Evolutionary conservation across 2,113 vertebrate species (phyloP).

Genomic region (Anoplopoma fimbria): DNA sequence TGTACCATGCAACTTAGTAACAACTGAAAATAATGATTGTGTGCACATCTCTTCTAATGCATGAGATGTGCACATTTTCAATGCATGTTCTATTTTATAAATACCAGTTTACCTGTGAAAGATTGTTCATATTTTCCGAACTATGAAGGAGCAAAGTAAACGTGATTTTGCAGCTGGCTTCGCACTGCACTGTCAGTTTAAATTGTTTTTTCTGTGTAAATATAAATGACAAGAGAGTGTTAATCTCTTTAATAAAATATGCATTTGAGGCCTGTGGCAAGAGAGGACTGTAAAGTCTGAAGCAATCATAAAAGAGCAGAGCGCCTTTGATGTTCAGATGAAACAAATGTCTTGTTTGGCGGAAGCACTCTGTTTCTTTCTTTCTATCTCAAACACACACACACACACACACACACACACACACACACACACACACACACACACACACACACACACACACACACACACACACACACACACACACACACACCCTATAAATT

Average conservation of each 20-base stretch:
- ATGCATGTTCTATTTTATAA: not conserved
- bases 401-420: conserved; percentile 16
- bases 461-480: conserved; percentile 14
- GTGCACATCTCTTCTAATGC: not conserved
- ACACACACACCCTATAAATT: conserved; percentile 20
- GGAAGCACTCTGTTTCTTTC: conserved; percentile 41
- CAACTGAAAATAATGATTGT: not conserved
- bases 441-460: conserved; percentile 1
- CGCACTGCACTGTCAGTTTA: not conserved
- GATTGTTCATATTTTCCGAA: not conserved
- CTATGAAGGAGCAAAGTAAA: not conserved
- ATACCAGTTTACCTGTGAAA: not conserved
- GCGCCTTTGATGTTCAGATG: conserved; percentile 73
- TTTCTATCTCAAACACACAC: not conserved
- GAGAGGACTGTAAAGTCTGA: conserved; percentile 53
- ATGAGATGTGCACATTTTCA: not conserved
- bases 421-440: conserved; percentile 16
- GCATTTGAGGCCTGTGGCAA: conserved; percentile 41
- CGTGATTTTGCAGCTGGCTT: not conserved
- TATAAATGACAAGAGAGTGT: conserved; percentile 33
- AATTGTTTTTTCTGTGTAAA: conserved; percentile 38
- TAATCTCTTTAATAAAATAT: conserved; percentile 50
- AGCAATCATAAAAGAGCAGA: conserved; percentile 62
- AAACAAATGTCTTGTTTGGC: conserved; percentile 67
- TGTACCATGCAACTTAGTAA: not conserved